These are phyloP conservation scores for Meteorus sp. DNA, from an alignment of 1,140 invertebrate species.

Conservation along the genomic window DNA sequence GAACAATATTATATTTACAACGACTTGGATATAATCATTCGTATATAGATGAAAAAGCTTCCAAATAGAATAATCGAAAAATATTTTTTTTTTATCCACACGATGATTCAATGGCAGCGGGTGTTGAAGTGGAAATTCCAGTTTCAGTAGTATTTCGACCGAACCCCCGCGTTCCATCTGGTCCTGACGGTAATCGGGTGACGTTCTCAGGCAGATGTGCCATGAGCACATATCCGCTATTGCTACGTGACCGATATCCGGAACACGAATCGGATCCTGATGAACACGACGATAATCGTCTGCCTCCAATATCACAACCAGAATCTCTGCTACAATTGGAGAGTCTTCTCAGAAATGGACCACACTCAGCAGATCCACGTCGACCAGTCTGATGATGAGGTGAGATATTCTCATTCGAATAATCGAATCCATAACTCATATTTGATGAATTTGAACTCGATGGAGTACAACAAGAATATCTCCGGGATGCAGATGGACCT, in stretches of 20 bases:
- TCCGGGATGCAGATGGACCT: constrained; percentile 39
- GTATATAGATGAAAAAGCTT: neutral
- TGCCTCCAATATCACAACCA: constrained; percentile 45
- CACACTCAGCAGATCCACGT: constrained; percentile 48
- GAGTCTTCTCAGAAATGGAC: constrained; percentile 55
- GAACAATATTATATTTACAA: too few species aligned
- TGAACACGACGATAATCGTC: constrained; percentile 48
- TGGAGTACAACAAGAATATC: constrained; percentile 52
- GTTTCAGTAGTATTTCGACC: constrained; percentile 30
- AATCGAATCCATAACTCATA: constrained; percentile 45
- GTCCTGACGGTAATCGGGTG: constrained; percentile 78
- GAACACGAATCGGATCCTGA: constrained; percentile 41
- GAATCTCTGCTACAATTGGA: constrained; percentile 60
- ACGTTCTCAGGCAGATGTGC: constrained; percentile 66
- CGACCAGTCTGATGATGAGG: constrained; percentile 40
- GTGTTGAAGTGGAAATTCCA: constrained; percentile 8
- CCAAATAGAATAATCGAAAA: too few species aligned
- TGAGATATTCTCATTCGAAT: constrained; percentile 24
- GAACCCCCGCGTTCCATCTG: constrained; percentile 83
- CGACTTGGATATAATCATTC: neutral
- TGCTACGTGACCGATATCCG: constrained; percentile 58
- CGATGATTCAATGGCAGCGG: constrained; percentile 5
- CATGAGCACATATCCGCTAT: constrained; percentile 57
- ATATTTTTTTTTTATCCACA: constrained; percentile 22
- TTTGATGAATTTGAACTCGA: constrained; percentile 39